A percentile compares a stretch with the other conserved stretches of the same genome.
Evolutionary conservation across 2,113 vertebrate genomes (phyloP).

Genomic region (Scomber colias): DNA sequence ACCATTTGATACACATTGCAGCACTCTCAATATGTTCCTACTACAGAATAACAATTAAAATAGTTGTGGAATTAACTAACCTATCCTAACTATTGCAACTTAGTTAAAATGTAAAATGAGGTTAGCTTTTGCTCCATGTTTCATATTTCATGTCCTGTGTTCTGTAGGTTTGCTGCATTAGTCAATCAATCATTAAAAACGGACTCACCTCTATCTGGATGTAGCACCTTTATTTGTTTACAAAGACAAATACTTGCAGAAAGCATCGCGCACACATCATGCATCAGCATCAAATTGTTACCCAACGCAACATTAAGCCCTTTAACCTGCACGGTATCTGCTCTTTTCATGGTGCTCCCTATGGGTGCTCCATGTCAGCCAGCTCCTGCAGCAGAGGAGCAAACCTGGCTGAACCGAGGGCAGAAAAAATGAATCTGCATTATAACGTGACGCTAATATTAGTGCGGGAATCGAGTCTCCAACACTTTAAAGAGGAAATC

Average conservation of each 20-base stretch:
- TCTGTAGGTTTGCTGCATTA: background rate
- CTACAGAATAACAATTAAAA: background rate
- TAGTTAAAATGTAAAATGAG: background rate
- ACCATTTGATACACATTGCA: no score
- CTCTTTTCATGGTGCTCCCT: slow-evolving; percentile 9
- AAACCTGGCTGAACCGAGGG: background rate
- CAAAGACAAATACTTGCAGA: background rate
- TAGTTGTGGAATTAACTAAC: background rate
- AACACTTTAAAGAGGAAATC: no score
- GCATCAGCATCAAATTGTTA: background rate
- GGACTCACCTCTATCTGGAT: slow-evolving; percentile 51
- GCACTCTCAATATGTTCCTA: no score
- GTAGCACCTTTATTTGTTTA: background rate
- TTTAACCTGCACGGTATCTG: slow-evolving; percentile 5
- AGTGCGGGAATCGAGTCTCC: background rate
- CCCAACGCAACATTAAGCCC: background rate
- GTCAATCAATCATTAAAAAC: background rate
- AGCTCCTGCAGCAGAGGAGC: slow-evolving; percentile 20
- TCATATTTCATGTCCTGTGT: no score
- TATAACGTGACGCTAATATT: background rate
- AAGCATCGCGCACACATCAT: background rate
- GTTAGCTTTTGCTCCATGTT: background rate
- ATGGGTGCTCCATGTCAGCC: slow-evolving; percentile 15
- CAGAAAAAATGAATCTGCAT: background rate
- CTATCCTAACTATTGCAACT: background rate